These are phyloP conservation scores for Ornithoptera alexandrae DNA, from an alignment of 2,888 invertebrate species.

Conservation along the genomic window DNA sequence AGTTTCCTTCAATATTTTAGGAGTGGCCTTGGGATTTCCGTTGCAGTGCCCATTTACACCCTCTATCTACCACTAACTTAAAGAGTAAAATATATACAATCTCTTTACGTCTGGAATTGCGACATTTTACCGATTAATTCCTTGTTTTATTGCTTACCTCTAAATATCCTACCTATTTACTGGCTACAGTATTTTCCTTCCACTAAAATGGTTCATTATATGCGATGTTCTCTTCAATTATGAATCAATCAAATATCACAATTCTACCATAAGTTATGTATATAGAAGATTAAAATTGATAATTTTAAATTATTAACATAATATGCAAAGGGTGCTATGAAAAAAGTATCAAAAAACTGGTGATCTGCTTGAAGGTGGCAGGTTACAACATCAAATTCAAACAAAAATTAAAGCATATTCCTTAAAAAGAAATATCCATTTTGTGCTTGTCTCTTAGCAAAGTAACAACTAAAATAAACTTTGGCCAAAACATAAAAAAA, in stretches of 20 bases:
- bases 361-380: background rate
- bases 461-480: constrained; percentile 65
- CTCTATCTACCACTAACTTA: constrained; percentile 19
- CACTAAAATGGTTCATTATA: background rate
- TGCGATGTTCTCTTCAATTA: background rate
- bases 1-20: too few relatives aligned
- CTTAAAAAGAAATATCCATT: constrained; percentile 17
- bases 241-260: constrained; percentile 1
- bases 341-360: background rate
- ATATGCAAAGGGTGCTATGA: background rate
- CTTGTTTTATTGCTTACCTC: constrained; percentile 1
- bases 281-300: background rate
- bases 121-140: constrained; percentile 5
- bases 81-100: constrained; percentile 20
- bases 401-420: constrained; percentile 17
- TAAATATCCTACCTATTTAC: constrained; percentile 10
- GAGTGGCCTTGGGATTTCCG: too few relatives aligned
- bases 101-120: background rate
- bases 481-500: constrained; percentile 56
- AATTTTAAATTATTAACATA: background rate
- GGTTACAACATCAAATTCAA: background rate
- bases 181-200: constrained; percentile 14
- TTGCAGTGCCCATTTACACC: background rate
- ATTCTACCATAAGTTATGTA: background rate
- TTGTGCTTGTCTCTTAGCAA: constrained; percentile 48